Evolutionary conservation across 2,888 invertebrate species (phyloP).

Genomic region (Xestoiulus laeticollis): DNA sequence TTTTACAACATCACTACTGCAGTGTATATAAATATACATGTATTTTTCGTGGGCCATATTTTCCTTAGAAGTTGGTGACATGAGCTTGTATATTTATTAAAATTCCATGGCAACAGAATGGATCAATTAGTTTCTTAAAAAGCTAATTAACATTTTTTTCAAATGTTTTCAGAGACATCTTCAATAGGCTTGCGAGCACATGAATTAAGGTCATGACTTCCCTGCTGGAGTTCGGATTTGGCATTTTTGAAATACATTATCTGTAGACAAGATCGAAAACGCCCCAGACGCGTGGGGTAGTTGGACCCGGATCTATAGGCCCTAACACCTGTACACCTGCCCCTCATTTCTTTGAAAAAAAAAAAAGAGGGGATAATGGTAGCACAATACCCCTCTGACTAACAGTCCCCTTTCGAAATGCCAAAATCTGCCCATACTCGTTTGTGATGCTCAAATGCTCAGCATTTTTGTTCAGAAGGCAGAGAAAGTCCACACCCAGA

Average conservation of each 20-base stretch:
- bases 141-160: neutral
- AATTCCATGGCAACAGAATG: neutral
- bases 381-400: neutral
- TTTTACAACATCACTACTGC: no score
- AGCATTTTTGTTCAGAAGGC: neutral
- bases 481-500: neutral
- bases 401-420: neutral
- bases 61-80: no score
- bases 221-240: neutral
- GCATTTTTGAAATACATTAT: constrained; percentile 8
- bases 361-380: constrained; percentile 1
- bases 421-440: neutral
- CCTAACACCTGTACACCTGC: constrained; percentile 6
- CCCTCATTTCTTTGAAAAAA: neutral
- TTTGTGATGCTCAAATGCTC: neutral
- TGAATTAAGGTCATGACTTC: constrained; percentile 28
- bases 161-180: neutral
- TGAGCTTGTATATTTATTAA: no score
- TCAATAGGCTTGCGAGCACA: neutral
- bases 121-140: neutral
- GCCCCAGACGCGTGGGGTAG: constrained; percentile 35
- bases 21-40: no score
- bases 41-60: no score
- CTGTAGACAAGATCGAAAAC: constrained; percentile 28
- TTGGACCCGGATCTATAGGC: constrained; percentile 1